Base-by-base conservation (phyloP, 1,140 invertebrate species). In the Harlomillsia oculata region DNA sequence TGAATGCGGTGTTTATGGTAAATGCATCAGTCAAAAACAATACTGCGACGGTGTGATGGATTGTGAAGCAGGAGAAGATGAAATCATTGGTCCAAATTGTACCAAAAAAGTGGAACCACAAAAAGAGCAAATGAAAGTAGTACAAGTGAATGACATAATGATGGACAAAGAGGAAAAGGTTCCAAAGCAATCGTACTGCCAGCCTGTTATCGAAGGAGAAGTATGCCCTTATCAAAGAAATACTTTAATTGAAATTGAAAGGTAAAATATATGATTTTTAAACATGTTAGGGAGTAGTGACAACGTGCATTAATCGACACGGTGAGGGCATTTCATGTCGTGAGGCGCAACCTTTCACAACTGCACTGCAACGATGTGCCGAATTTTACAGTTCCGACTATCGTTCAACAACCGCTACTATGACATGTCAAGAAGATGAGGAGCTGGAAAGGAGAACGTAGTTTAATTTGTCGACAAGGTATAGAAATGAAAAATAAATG, bases 1-100 rank as follows among this genome's bases (percentile, higher is more conserved):
- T 18, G 49, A 44, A 45, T 58, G 56, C 29, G 56, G 56, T 14
- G 21, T 58, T 16, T 58, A 58, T 26, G 56, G 56, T 2, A 29
- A 26, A 21, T 58, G 56, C 23, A 29, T 58, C 14, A 5, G 16
- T 1, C 29, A 26, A 13, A 5, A 3, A 4, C 56, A 45, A 44
- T 21, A 45, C 18, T 58, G 56, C 30, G 36, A 58, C 26, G 48
- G 49, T 18, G 13, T 20, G 14, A 14, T n/a, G 2, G 56, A 58
- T 18, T 58, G 56, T n/a, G n/a, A n/a, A n/a, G n/a, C n/a, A n/a
- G n/a, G n/a, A n/a, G n/a, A n/a, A n/a, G n/a, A n/a, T n/a, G n/a
- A n/a, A n/a, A n/a, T n/a, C n/a, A n/a, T n/a, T n/a, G n/a, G n/a
- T n/a, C n/a, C n/a, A n/a, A n/a, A n/a, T n/a, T n/a, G n/a, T n/a